phyloP scores from a whole-genome alignment of 2,797 vertebrate genomes.

The Centroberyx gerrardi region DNA sequence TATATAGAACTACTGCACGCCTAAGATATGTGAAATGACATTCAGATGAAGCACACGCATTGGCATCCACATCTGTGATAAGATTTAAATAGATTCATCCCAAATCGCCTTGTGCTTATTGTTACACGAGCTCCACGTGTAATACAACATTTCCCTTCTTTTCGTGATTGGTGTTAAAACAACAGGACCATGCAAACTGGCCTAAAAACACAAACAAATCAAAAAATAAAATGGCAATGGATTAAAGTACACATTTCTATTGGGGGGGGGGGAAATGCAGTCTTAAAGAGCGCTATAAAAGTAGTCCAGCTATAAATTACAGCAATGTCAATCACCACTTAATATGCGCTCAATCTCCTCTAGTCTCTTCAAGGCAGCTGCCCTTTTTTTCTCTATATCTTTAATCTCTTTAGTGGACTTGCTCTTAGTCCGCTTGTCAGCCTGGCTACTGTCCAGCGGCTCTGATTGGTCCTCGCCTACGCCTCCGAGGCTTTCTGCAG shows the following conservation, averaged over 20 bases:
- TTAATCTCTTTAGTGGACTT: constrained; percentile 96
- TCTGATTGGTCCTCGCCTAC: constrained; percentile 80
- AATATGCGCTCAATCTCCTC: constrained; percentile 99
- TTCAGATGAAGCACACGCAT: constrained; percentile 49
- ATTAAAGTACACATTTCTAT: constrained; percentile 52
- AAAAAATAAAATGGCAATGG: constrained; percentile 38
- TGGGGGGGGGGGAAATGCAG: constrained; percentile 23
- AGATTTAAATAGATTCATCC: constrained; percentile 56
- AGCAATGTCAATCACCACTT: constrained; percentile 90
- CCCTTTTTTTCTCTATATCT: constrained; percentile 97
- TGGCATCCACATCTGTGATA: constrained; percentile 25
- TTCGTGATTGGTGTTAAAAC: constrained; percentile 63
- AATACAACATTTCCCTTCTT: constrained; percentile 56
- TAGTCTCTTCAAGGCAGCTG: constrained; percentile 96
- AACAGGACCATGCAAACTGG: constrained; percentile 18
- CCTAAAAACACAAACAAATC: constrained; percentile 32
- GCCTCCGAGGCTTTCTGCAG: constrained; percentile 67
- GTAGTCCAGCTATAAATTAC: constrained; percentile 65
- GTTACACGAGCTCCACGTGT: constrained; percentile 40
- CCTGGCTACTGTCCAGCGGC: constrained; percentile 81
- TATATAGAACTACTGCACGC: constrained; percentile 28
- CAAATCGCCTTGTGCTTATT: constrained; percentile 69
- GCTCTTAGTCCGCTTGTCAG: constrained; percentile 87
- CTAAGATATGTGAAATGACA: constrained; percentile 52
- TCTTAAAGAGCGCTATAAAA: constrained; percentile 74